phyloP scores from a whole-genome alignment of 2,113 vertebrate genomes.

The Sitta europaea region DNA sequence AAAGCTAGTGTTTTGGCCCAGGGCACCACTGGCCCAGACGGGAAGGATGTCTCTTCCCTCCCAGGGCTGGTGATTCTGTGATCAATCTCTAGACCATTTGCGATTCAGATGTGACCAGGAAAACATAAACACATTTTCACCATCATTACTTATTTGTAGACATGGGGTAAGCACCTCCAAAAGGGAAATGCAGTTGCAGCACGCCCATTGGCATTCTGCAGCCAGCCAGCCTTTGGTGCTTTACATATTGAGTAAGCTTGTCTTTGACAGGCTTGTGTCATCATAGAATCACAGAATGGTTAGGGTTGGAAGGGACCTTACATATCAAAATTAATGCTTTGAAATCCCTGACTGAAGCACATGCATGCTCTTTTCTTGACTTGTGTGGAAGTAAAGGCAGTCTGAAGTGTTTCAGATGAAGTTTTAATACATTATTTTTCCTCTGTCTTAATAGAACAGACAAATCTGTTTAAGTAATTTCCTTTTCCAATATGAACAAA shows the following conservation, averaged over 20 bases:
- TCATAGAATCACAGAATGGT: background rate
- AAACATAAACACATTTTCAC: background rate
- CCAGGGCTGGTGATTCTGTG: background rate
- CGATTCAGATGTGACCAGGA: background rate
- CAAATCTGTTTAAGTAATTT: background rate
- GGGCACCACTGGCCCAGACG: background rate
- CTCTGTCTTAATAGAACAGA: background rate
- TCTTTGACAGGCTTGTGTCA: background rate
- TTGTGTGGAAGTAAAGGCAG: background rate
- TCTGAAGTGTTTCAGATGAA: background rate
- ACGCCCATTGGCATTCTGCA: background rate
- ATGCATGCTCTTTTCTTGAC: rapidly evolving
- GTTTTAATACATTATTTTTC: background rate
- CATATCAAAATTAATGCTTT: background rate
- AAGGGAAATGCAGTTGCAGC: background rate
- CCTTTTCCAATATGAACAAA: background rate
- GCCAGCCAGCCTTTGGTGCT: background rate
- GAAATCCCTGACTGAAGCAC: background rate
- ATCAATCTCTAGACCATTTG: background rate
- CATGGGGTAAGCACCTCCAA: background rate
- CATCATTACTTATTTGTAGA: background rate
- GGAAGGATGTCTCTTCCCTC: rapidly evolving
- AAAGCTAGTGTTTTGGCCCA: background rate
- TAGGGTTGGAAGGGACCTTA: background rate
- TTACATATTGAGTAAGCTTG: background rate